A percentile compares a stretch with the other conserved stretches of the same genome.
Evolutionary conservation across 2,888 invertebrate species (phyloP).

Genomic region (Andrena bucephala): DNA sequence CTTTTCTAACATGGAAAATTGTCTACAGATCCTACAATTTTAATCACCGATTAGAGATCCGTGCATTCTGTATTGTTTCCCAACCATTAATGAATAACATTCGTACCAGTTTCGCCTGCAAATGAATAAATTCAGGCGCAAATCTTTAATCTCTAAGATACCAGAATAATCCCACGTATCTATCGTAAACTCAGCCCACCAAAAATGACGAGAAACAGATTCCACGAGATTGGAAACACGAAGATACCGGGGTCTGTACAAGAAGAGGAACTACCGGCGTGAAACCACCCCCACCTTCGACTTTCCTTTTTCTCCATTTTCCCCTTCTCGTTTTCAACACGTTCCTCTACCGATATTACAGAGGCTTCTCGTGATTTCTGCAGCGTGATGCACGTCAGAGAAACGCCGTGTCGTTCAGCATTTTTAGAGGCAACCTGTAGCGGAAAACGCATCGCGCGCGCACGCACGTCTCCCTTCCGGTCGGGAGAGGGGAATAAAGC

Average conservation of each 20-base stretch:
- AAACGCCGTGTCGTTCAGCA: neutral
- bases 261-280: neutral
- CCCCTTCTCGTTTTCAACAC: neutral
- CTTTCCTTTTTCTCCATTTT: neutral
- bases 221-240: neutral
- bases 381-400: neutral
- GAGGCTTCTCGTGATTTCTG: neutral
- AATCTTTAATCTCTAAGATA: too few species aligned
- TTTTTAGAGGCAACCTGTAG: conserved; percentile 43
- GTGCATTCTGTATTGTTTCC: too few species aligned
- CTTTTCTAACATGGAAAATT: too few species aligned
- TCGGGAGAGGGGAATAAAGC: neutral
- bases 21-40: too few species aligned
- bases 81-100: too few species aligned
- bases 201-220: neutral
- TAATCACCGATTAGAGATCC: too few species aligned
- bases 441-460: neutral
- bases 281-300: neutral
- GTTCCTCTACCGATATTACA: neutral
- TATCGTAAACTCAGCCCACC: neutral
- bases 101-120: too few species aligned
- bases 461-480: neutral
- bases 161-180: too few species aligned
- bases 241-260: conserved; percentile 9
- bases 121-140: too few species aligned